Evolutionary conservation across 2,113 vertebrate species (phyloP).

Genomic region (Calidris pygmaea): DNA sequence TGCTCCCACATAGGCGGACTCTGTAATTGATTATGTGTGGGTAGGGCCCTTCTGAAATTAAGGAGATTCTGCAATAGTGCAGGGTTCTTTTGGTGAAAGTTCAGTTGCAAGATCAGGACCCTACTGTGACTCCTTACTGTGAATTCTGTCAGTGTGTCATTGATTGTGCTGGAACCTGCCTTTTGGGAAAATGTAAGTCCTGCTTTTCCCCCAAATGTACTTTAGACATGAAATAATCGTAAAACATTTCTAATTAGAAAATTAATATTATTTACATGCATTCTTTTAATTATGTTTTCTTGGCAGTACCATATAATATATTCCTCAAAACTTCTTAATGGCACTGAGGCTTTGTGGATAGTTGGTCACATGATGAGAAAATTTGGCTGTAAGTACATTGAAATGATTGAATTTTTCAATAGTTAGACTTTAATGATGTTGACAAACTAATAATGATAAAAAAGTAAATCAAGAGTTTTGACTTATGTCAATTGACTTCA

Average conservation of each 20-base stretch:
- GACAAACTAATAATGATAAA: background rate
- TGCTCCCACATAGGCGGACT: slow-evolving; percentile 50
- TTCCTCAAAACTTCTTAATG: slow-evolving; percentile 65
- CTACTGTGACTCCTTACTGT: slow-evolving; percentile 53
- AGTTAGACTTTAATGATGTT: slow-evolving; percentile 40
- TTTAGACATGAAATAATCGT: slow-evolving; percentile 46
- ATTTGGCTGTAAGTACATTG: slow-evolving; percentile 60
- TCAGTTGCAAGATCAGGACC: slow-evolving; percentile 58
- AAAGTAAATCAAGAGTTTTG: background rate
- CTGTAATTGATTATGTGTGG: slow-evolving; percentile 59
- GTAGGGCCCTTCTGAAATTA: slow-evolving; percentile 52
- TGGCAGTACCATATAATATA: slow-evolving; percentile 68
- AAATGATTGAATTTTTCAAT: slow-evolving; percentile 57
- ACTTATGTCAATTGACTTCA: background rate
- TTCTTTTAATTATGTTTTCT: slow-evolving; percentile 68
- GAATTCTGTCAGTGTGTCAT: slow-evolving; percentile 60
- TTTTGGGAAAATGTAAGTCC: slow-evolving; percentile 63
- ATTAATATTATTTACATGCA: slow-evolving; percentile 45
- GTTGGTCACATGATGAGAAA: slow-evolving; percentile 67
- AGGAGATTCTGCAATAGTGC: slow-evolving; percentile 36
- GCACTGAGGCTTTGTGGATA: slow-evolving; percentile 64
- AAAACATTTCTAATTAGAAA: slow-evolving; percentile 12
- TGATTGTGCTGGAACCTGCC: slow-evolving; percentile 59
- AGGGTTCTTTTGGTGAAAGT: slow-evolving; percentile 50
- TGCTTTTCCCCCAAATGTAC: slow-evolving; percentile 25